Conservation (phyloP, 1,140 invertebrate species). For the Drosophila nikananu region DNA sequence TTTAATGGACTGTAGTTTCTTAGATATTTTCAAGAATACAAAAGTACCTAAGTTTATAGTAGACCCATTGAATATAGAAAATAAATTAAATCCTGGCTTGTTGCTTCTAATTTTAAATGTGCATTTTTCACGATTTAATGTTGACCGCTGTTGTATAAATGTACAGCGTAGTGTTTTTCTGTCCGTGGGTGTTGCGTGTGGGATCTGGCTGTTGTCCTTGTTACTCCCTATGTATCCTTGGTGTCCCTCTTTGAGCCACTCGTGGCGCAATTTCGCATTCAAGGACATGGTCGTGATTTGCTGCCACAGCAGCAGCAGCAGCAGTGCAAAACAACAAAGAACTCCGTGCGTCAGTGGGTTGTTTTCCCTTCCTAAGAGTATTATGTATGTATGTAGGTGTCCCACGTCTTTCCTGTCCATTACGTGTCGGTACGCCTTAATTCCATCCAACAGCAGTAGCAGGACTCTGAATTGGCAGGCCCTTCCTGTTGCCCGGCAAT, state of each 20-base stretch:
- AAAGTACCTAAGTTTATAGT: not conserved
- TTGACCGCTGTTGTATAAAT: slow-evolving; percentile 19
- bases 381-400: slow-evolving; percentile 16
- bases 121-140: slow-evolving; percentile 11
- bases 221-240: slow-evolving; percentile 51
- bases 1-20: too few relatives aligned
- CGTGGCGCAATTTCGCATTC: slow-evolving; percentile 68
- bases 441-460: slow-evolving; percentile 12
- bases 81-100: not conserved
- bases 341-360: slow-evolving; percentile 64
- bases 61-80: not conserved
- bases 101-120: not conserved
- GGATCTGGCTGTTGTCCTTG: slow-evolving; percentile 36
- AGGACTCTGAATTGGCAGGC: not conserved
- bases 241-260: slow-evolving; percentile 13
- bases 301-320: slow-evolving; percentile 19
- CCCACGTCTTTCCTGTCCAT: slow-evolving; percentile 11
- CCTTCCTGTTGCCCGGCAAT: slow-evolving; percentile 24
- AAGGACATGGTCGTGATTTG: slow-evolving; percentile 71
- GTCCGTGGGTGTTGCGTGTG: slow-evolving; percentile 19
- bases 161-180: slow-evolving; percentile 20
- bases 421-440: slow-evolving; percentile 27
- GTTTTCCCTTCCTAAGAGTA: slow-evolving; percentile 23
- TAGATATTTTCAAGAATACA: too few relatives aligned
- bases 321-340: slow-evolving; percentile 22